These are phyloP conservation scores for Phrynocephalus vlangalii DNA, from an alignment of 2,797 vertebrate species.

Conservation along the genomic window DNA sequence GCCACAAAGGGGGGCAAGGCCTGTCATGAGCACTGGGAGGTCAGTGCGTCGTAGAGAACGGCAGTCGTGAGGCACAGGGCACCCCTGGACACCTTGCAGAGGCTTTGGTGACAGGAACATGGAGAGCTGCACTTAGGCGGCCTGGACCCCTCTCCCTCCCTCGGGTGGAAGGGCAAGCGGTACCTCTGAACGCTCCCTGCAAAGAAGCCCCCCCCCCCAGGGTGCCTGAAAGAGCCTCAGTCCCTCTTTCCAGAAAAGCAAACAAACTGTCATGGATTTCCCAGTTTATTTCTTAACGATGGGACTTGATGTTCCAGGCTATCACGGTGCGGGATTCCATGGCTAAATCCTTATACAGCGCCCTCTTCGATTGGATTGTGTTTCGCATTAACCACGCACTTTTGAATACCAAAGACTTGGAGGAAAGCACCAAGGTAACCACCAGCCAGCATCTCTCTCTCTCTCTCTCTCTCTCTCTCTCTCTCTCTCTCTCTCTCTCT, in stretches of 20 bases:
- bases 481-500: too few relatives aligned
- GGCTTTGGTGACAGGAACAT: not conserved
- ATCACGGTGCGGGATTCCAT: slow-evolving; percentile 96
- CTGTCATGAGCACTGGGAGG: not conserved
- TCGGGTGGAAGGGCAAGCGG: too few relatives aligned
- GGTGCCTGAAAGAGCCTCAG: accelerated
- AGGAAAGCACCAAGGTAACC: slow-evolving; percentile 89
- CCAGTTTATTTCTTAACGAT: slow-evolving; percentile 16
- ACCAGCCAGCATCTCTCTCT: too few relatives aligned
- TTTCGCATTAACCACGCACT: slow-evolving; percentile 98
- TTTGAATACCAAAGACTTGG: slow-evolving; percentile 93
- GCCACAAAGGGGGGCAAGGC: not conserved
- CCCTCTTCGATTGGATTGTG: slow-evolving; percentile 99
- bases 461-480: too few relatives aligned
- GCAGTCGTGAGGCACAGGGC: too few relatives aligned
- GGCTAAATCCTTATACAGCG: slow-evolving; percentile 96
- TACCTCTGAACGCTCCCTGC: too few relatives aligned
- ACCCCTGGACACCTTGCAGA: too few relatives aligned
- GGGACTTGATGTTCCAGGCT: slow-evolving; percentile 79
- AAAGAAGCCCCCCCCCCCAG: not conserved
- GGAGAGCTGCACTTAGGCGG: not conserved
- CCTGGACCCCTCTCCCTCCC: not conserved
- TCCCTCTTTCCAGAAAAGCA: slow-evolving; percentile 12
- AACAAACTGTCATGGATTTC: slow-evolving; percentile 8
- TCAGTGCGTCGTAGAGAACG: too few relatives aligned